These are phyloP conservation scores for Saccopteryx bilineata DNA, from an alignment of 2,113 vertebrate species.

Conservation along the genomic window DNA sequence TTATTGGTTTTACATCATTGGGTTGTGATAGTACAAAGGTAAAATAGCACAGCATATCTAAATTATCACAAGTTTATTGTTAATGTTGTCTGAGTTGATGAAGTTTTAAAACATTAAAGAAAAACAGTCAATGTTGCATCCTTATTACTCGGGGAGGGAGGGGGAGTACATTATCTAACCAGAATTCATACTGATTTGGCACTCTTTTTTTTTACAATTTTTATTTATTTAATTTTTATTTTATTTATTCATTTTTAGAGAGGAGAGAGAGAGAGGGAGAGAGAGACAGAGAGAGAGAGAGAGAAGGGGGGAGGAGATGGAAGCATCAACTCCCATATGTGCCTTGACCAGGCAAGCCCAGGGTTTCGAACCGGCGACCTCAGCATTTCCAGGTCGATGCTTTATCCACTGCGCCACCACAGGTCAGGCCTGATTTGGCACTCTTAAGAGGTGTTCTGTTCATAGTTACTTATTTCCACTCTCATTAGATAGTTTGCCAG, in stretches of 20 bases:
- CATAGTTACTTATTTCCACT: background rate
- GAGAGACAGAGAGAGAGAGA: no score
- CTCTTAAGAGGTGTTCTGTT: background rate
- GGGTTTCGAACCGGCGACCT: no score
- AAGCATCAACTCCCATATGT: no score
- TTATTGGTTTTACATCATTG: background rate
- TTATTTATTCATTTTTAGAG: no score
- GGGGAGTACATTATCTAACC: background rate
- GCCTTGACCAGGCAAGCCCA: no score
- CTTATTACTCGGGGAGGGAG: background rate
- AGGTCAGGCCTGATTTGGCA: background rate
- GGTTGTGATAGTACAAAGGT: background rate
- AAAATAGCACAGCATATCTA: background rate
- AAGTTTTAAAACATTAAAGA: slow-evolving; percentile 36
- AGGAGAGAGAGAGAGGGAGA: no score
- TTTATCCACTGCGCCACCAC: no score
- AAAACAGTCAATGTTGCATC: background rate
- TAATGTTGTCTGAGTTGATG: background rate
- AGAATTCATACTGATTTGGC: background rate
- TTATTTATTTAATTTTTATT: no score
- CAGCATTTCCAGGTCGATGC: no score
- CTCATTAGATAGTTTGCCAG: background rate
- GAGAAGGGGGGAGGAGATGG: no score
- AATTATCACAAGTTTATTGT: background rate
- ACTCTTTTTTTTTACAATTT: no score